These are phyloP conservation scores for Polyergus mexicanus DNA, from an alignment of 1,140 invertebrate genomes.

Conservation along the genomic window DNA sequence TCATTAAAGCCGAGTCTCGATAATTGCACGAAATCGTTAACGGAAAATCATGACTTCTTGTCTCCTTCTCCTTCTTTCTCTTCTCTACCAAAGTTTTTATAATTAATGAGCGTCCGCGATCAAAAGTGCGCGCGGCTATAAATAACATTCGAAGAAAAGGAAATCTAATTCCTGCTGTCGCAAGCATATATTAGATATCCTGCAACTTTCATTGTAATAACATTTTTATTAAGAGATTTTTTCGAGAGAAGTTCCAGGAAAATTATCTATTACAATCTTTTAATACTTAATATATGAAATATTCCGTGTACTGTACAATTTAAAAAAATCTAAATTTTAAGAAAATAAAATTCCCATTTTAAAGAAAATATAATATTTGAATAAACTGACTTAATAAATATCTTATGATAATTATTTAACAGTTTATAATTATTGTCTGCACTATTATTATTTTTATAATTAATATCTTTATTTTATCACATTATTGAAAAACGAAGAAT, in stretches of 20 bases:
- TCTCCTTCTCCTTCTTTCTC: too few species aligned
- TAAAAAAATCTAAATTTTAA: not conserved
- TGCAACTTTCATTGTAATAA: constrained; percentile 8
- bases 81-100: not conserved
- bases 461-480: not conserved
- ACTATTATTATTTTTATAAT: not conserved
- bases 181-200: not conserved
- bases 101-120: constrained; percentile 27
- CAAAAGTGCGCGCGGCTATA: constrained; percentile 15
- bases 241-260: not conserved
- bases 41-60: not conserved
- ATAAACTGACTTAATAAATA: not conserved
- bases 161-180: not conserved
- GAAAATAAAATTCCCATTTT: not conserved
- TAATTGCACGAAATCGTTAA: constrained; percentile 27
- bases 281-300: not conserved
- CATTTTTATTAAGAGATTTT: not conserved
- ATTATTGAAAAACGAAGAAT: not conserved
- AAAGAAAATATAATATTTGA: not conserved
- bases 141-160: constrained; percentile 17
- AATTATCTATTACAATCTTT: not conserved
- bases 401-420: not conserved
- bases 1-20: not conserved
- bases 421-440: not conserved
- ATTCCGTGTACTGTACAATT: not conserved